Percentiles rank a stretch among this genome's conserved stretches.
phyloP scores from a whole-genome alignment of 2,113 vertebrate genomes.

The Notiomystis cincta region DNA sequence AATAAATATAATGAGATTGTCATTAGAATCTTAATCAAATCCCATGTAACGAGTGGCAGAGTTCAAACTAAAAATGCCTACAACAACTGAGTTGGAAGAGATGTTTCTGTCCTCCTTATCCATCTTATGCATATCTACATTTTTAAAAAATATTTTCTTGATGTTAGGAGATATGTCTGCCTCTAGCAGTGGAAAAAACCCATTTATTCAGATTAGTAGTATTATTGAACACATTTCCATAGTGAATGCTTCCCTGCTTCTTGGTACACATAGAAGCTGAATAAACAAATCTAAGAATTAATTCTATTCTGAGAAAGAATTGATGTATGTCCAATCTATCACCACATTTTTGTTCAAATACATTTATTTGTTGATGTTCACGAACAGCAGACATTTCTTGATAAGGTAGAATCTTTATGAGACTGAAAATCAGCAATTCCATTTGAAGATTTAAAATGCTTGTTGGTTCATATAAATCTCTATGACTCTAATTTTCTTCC shows the following conservation, averaged over 20 bases:
- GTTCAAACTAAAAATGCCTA: neutral
- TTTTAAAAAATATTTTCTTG: neutral
- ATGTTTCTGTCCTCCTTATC: neutral
- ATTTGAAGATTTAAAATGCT: neutral
- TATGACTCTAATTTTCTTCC: neutral
- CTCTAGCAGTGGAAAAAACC: neutral
- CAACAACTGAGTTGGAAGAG: neutral
- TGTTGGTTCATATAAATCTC: neutral
- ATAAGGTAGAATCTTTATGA: neutral
- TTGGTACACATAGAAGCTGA: neutral
- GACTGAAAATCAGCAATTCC: neutral
- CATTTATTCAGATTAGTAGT: neutral
- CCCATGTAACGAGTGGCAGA: neutral
- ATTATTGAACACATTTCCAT: neutral
- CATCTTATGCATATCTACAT: neutral
- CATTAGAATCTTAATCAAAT: neutral
- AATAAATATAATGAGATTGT: neutral
- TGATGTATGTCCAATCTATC: neutral
- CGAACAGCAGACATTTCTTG: neutral
- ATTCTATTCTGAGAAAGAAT: neutral
- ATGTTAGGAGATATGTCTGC: neutral
- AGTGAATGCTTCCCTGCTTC: neutral
- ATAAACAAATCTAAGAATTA: neutral
- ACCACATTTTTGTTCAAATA: neutral
- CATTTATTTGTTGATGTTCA: neutral